These are phyloP conservation scores for Drosophila greeni DNA, from an alignment of 2,888 invertebrate species.

Conservation along the genomic window DNA sequence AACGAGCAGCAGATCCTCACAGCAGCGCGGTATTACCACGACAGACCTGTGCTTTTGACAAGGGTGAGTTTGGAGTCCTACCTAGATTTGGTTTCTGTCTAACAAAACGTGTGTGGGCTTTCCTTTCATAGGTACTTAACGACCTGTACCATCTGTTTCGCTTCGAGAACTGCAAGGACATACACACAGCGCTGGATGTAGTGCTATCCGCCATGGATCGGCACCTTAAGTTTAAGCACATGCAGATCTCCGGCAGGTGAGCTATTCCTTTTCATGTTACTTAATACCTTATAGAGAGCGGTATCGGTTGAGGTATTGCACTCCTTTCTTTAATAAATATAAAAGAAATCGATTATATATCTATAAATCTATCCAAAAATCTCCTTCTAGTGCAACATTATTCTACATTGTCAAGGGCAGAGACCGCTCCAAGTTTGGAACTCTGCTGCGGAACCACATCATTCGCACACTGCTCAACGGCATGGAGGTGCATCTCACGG, in stretches of 20 bases:
- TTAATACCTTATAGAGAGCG: background rate
- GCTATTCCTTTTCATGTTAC: background rate
- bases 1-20: slow-evolving; percentile 93
- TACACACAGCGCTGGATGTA: slow-evolving; percentile 87
- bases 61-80: slow-evolving; percentile 64
- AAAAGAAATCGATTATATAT: background rate
- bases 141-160: slow-evolving; percentile 93
- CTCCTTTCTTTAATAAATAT: background rate
- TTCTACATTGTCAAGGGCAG: slow-evolving; percentile 96
- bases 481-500: slow-evolving; percentile 90
- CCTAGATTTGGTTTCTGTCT: background rate
- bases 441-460: slow-evolving; percentile 87
- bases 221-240: slow-evolving; percentile 90
- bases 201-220: slow-evolving; percentile 94
- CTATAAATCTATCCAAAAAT: background rate
- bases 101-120: background rate
- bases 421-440: slow-evolving; percentile 86
- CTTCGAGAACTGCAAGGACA: slow-evolving; percentile 88
- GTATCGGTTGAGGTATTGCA: background rate
- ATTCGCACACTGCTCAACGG: slow-evolving; percentile 91
- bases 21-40: slow-evolving; percentile 90
- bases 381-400: slow-evolving; percentile 87
- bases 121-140: slow-evolving; percentile 85
- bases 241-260: slow-evolving; percentile 95
- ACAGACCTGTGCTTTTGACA: slow-evolving; percentile 88